Evolutionary conservation across 2,113 vertebrate species (phyloP), one percentile per base, ranked within the genome.

Genomic region (Zosterops lateralis): DNA sequence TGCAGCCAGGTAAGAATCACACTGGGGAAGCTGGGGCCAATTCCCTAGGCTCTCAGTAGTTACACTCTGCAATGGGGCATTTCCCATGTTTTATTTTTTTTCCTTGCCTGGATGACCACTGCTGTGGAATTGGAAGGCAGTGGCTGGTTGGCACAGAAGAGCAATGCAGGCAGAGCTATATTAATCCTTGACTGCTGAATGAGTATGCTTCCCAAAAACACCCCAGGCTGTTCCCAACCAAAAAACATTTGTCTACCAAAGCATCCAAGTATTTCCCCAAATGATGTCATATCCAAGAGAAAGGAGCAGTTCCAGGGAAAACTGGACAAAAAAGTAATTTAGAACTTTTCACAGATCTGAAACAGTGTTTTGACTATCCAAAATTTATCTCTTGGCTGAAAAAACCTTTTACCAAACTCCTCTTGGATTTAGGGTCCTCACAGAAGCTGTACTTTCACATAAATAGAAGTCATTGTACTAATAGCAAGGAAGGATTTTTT

Each of bases 401-500:
- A 79, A 64, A 91, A 25, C 17, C 45, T 47, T 70, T 71, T 32
- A 84, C 29, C 34, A 57, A 88, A 50, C 7, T 60, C 40, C 18
- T 71, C 66, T 89, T 5, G 3, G 79, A 76, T 61, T 65, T n/a
- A 48, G 38, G 58, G n/a, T 72, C 65, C 45, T 89, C 71, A 32
- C n/a, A 86, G 66, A 75, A 87, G 77, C 61, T 79, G 71, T 44
- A 29, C 82, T 82, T 73, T 24, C 45, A 76, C 74, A 91, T 32
- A 91, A 91, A 79, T 38, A 89, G 78, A 91, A 91, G 47, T 6
- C 50, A 85, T 21, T 42, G 71, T 73, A 86, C 82, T 90, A 93
- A 79, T 44, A 73, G 74, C 0, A 1, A 82, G 50, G 71, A 72
- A 83, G 67, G 58, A 65, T 70, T 93, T 87, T 82, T 82, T 85